Percentiles rank a stretch among this genome's conserved stretches.
Conservation (phyloP, 92 coral and sea anemone species). For the Porites evermanni region DNA sequence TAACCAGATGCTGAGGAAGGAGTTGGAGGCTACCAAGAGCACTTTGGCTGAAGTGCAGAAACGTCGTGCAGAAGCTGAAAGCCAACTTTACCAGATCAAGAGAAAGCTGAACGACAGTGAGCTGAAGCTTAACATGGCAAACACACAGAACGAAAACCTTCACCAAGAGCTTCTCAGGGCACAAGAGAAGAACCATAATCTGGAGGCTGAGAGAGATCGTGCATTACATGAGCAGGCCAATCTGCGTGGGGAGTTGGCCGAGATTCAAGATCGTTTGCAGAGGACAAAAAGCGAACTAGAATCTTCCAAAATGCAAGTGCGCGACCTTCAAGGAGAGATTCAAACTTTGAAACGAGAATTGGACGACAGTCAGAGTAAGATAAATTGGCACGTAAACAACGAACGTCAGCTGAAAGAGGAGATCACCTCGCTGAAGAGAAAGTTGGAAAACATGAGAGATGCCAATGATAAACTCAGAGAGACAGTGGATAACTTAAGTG, state of each 20-base stretch:
- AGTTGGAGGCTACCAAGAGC: constrained; percentile 69
- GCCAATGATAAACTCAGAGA: constrained; percentile 82
- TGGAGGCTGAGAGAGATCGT: constrained; percentile 83
- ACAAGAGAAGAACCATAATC: constrained; percentile 81
- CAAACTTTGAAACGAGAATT: constrained; percentile 68
- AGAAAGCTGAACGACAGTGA: constrained; percentile 75
- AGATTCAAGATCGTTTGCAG: constrained; percentile 67
- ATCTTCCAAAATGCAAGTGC: constrained; percentile 68
- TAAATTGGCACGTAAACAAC: constrained; percentile 86
- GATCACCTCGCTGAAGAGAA: constrained; percentile 84
- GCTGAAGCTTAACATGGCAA: constrained; percentile 74
- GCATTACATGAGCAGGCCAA: constrained; percentile 86
- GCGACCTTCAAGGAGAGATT: constrained; percentile 62
- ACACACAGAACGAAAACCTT: constrained; percentile 81
- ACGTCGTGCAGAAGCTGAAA: constrained; percentile 82
- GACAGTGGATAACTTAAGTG: constrained; percentile 71
- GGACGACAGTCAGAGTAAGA: constrained; percentile 81
- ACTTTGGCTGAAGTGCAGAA: constrained; percentile 79
- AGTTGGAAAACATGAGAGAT: constrained; percentile 83
- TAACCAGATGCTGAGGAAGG: constrained; percentile 89
- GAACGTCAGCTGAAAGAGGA: constrained; percentile 88
- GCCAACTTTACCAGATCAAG: constrained; percentile 76
- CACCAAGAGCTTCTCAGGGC: constrained; percentile 85
- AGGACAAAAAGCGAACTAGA: constrained; percentile 73
- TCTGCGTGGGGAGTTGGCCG: constrained; percentile 83